These are phyloP conservation scores for Boulengeromyrus knoepffleri DNA, from an alignment of 2,113 vertebrate species.

Conservation along the genomic window DNA sequence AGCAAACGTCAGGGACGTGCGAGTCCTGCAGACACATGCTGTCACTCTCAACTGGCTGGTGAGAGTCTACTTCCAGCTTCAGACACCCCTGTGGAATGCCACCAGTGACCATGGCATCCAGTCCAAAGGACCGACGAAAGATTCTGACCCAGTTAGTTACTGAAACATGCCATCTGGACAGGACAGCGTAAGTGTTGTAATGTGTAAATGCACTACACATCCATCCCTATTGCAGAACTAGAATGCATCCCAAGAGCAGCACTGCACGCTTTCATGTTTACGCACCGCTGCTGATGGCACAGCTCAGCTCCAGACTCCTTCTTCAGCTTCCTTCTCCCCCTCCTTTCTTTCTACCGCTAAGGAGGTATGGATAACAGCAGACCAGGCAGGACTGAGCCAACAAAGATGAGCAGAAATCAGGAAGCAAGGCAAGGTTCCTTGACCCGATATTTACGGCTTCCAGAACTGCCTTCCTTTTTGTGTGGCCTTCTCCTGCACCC, in stretches of 20 bases:
- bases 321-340: neutral
- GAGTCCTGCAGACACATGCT: neutral
- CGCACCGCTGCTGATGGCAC: constrained; percentile 18
- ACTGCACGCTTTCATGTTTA: constrained; percentile 11
- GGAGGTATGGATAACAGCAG: neutral
- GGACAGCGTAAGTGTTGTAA: constrained; percentile 14
- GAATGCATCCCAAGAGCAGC: constrained; percentile 14
- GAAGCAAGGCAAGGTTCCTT: neutral
- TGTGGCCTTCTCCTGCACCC: neutral
- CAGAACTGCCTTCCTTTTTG: neutral
- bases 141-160: neutral
- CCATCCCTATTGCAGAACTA: constrained; percentile 25
- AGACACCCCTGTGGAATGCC: neutral
- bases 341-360: neutral
- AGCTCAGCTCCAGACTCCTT: neutral
- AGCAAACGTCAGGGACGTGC: neutral
- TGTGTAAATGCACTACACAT: constrained; percentile 29
- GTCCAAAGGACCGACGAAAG: constrained; percentile 11
- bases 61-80: neutral
- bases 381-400: neutral
- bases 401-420: neutral
- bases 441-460: neutral
- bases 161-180: constrained; percentile 16
- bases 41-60: neutral
- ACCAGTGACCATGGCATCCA: neutral